A percentile compares a stretch with the other conserved stretches of the same genome.
Conservation (phyloP, 2,888 invertebrate genomes). For the Brenthis hecate region DNA sequence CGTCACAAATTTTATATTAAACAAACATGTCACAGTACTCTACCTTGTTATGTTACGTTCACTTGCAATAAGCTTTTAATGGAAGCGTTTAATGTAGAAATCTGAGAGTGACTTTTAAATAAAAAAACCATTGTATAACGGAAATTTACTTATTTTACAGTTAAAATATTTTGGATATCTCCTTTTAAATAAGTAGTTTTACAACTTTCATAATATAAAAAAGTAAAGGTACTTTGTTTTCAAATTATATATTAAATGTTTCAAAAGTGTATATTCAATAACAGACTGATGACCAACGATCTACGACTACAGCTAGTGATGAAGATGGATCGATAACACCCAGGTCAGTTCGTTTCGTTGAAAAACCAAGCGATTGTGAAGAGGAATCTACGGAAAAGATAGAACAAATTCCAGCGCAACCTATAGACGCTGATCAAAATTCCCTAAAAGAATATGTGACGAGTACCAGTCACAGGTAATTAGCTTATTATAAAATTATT, state of each 20-base stretch:
- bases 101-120: not conserved
- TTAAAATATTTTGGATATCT: too few relatives aligned
- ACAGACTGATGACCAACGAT: conserved; percentile 72
- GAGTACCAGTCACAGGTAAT: conserved; percentile 57
- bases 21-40: conserved; percentile 1
- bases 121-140: not conserved
- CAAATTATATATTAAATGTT: too few relatives aligned
- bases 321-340: conserved; percentile 82
- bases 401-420: conserved; percentile 44
- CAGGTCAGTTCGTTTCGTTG: conserved; percentile 86
- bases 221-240: too few relatives aligned
- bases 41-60: not conserved
- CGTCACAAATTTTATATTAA: conserved; percentile 4
- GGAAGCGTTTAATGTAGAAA: not conserved
- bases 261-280: not conserved
- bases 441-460: conserved; percentile 53
- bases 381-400: conserved; percentile 55
- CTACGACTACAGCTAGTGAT: conserved; percentile 72
- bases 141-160: not conserved
- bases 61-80: conserved; percentile 1
- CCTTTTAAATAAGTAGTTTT: too few relatives aligned
- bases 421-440: conserved; percentile 48
- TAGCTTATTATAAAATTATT: not conserved
- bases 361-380: conserved; percentile 68
- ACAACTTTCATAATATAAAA: too few relatives aligned